phyloP scores from a whole-genome alignment of 2,888 invertebrate genomes.

The Tachystola acroxantha region DNA sequence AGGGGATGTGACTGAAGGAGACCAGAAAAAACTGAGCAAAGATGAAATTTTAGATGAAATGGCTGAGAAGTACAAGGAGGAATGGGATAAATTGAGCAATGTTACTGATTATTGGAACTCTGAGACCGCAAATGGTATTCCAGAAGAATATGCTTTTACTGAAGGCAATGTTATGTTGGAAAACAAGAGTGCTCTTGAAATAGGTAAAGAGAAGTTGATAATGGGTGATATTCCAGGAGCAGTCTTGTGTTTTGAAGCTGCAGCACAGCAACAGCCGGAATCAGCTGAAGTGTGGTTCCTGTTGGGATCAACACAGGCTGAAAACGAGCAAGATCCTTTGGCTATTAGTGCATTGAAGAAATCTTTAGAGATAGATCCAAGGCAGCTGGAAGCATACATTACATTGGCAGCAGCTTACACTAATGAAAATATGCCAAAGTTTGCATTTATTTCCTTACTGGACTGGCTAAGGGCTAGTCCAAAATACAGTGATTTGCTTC shows the following conservation, averaged over 20 bases:
- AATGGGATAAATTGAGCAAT: constrained; percentile 88
- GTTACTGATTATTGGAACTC: constrained; percentile 83
- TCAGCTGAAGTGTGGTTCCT: constrained; percentile 92
- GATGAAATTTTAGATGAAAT: constrained; percentile 68
- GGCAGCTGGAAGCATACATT: constrained; percentile 91
- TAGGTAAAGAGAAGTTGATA: constrained; percentile 89
- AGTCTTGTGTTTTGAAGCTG: constrained; percentile 97
- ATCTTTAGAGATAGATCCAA: constrained; percentile 88
- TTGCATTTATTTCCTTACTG: constrained; percentile 89
- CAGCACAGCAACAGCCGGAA: constrained; percentile 88
- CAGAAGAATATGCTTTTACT: constrained; percentile 86
- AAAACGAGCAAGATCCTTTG: constrained; percentile 97
- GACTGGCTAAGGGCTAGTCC: constrained; percentile 89
- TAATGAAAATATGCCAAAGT: constrained; percentile 95
- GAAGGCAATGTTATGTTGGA: constrained; percentile 92
- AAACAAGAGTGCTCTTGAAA: constrained; percentile 87
- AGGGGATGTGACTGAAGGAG: constrained; percentile 59
- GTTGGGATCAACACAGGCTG: constrained; percentile 95
- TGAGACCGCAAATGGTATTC: constrained; percentile 60
- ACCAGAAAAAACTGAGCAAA: constrained; percentile 54
- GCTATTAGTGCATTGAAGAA: constrained; percentile 95
- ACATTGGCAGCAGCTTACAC: constrained; percentile 96
- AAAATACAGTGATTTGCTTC: constrained; percentile 86
- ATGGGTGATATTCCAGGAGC: constrained; percentile 97
- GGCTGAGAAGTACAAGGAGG: constrained; percentile 82